Percentiles rank a stretch among this genome's conserved stretches.
Evolutionary conservation across 2,888 invertebrate species (phyloP).

Genomic region (Leptura quadrifasciata): DNA sequence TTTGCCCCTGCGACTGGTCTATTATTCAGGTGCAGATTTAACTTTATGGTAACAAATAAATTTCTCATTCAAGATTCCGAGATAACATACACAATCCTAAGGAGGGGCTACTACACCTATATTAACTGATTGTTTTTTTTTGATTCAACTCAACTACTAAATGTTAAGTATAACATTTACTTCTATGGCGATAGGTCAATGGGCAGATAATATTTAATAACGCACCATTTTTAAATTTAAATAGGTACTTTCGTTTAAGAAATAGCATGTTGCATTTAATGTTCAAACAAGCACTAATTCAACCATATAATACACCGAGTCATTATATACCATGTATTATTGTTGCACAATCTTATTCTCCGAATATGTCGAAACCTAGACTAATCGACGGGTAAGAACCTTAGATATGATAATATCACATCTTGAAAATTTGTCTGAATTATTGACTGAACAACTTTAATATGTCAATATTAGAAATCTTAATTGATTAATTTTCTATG

Average conservation of each 20-base stretch:
- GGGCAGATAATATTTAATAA: conserved; percentile 1
- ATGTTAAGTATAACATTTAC: not conserved
- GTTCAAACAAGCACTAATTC: not conserved
- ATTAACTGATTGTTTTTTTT: not conserved
- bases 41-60: too few species aligned
- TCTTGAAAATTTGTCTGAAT: too few species aligned
- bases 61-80: not conserved
- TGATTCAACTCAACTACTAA: not conserved
- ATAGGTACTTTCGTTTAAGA: not conserved
- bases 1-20: too few species aligned
- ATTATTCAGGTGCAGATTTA: too few species aligned
- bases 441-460: too few species aligned
- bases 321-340: not conserved
- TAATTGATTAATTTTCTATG: too few species aligned
- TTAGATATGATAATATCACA: too few species aligned
- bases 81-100: not conserved
- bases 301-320: not conserved
- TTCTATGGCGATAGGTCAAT: conserved; percentile 2
- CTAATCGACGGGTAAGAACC: too few species aligned
- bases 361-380: too few species aligned
- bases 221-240: not conserved
- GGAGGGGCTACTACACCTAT: conserved; percentile 1
- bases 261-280: not conserved
- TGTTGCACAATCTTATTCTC: not conserved
- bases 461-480: too few species aligned